A percentile compares a stretch with the other conserved stretches of the same genome.
Evolutionary conservation across 2,888 invertebrate genomes (phyloP).

Genomic region (Leptinotarsa peninsularis): DNA sequence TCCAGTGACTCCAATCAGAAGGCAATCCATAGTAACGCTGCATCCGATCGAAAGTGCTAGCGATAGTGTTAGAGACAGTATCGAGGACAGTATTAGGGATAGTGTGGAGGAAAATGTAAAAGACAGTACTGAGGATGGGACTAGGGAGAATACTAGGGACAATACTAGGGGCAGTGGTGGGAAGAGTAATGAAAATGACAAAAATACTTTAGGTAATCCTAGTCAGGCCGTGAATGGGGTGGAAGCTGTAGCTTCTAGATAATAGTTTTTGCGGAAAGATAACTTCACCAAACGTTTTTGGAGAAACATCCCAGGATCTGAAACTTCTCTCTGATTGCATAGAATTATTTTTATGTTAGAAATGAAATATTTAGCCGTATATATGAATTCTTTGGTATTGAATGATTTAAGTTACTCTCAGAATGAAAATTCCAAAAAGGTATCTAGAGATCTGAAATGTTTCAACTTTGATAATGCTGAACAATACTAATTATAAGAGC

Average conservation of each 20-base stretch:
- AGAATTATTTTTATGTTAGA: too few relatives aligned
- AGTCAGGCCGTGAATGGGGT: slow-evolving; percentile 51
- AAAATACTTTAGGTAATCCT: slow-evolving; percentile 43
- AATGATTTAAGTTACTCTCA: too few relatives aligned
- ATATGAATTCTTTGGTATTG: too few relatives aligned
- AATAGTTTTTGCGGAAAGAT: slow-evolving; percentile 48
- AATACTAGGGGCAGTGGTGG: slow-evolving; percentile 14
- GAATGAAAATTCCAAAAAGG: too few relatives aligned
- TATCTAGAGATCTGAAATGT: too few relatives aligned
- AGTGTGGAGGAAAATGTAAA: not conserved
- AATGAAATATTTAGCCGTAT: too few relatives aligned
- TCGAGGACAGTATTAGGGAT: not conserved
- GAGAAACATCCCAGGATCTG: slow-evolving; percentile 32
- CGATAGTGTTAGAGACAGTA: slow-evolving; percentile 14
- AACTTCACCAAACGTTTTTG: slow-evolving; percentile 29
- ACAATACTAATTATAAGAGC: too few relatives aligned
- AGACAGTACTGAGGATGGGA: not conserved
- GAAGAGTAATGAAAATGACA: slow-evolving; percentile 21
- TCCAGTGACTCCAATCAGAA: slow-evolving; percentile 56
- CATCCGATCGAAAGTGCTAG: slow-evolving; percentile 61
- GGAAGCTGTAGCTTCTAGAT: slow-evolving; percentile 56
- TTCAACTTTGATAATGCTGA: too few relatives aligned
- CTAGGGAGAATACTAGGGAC: slow-evolving; percentile 38
- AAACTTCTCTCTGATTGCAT: too few relatives aligned
- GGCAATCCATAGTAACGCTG: slow-evolving; percentile 65